phyloP scores from a whole-genome alignment of 2,113 vertebrate genomes.

The Eleginops maclovinus region DNA sequence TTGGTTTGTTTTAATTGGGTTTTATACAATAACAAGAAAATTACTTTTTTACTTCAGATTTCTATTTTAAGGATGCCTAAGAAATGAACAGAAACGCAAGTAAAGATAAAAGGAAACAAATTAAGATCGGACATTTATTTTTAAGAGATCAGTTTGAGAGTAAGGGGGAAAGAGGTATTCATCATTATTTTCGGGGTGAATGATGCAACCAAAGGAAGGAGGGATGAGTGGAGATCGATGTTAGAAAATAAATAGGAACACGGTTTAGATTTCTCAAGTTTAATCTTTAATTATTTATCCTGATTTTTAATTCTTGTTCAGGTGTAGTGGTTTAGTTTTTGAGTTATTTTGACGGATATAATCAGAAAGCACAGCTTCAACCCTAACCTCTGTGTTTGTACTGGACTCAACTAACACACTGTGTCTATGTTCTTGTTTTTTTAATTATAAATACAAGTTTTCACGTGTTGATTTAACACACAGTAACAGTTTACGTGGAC shows the following conservation, averaged over 20 bases:
- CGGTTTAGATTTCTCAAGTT: background rate
- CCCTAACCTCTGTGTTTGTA: constrained; percentile 51
- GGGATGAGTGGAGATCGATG: background rate
- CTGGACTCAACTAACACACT: constrained; percentile 49
- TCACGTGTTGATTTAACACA: background rate
- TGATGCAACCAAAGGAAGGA: constrained; percentile 12
- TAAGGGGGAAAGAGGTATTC: background rate
- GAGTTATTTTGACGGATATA: background rate
- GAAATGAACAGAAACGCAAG: background rate
- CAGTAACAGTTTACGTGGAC: constrained; percentile 1
- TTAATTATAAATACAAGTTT: too few relatives aligned
- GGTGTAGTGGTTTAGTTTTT: constrained; percentile 31
- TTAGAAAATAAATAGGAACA: background rate
- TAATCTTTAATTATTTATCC: constrained; percentile 23
- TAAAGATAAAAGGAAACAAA: background rate
- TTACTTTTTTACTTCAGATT: background rate
- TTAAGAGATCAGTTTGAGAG: background rate
- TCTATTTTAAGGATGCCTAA: background rate
- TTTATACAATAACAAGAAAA: background rate
- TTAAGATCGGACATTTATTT: background rate
- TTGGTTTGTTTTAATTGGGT: background rate
- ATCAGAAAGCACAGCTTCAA: constrained; percentile 1
- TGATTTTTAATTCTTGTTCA: constrained; percentile 27
- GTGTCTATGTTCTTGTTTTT: constrained; percentile 6
- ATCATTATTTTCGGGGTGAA: background rate